Evolutionary conservation across 2,888 invertebrate genomes (phyloP).

Genomic region (Dicycla oo): DNA sequence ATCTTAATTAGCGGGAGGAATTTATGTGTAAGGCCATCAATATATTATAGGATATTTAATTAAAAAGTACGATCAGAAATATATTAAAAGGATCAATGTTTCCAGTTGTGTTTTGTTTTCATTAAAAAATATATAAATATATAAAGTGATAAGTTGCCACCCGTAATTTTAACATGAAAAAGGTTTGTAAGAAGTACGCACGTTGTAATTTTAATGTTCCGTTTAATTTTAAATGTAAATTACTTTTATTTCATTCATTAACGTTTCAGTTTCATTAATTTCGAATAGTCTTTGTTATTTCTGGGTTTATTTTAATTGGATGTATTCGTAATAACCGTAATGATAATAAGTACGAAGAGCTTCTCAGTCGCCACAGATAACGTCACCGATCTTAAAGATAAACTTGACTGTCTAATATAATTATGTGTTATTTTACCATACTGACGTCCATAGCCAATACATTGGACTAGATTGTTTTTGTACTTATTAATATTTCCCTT

Average conservation of each 20-base stretch:
- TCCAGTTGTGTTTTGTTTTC: slow-evolving; percentile 35
- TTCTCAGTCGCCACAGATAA: neutral
- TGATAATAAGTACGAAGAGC: neutral
- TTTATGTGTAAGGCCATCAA: slow-evolving; percentile 18
- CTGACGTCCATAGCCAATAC: too few species aligned
- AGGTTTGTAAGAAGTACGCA: slow-evolving; percentile 17
- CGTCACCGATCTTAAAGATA: neutral
- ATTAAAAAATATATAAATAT: slow-evolving; percentile 36
- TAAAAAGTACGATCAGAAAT: slow-evolving; percentile 57
- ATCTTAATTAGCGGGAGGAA: neutral
- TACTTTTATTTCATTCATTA: slow-evolving; percentile 12
- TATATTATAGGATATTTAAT: slow-evolving; percentile 56
- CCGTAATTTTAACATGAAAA: slow-evolving; percentile 39
- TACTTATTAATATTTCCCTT: neutral
- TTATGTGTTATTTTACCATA: neutral
- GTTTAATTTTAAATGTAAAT: slow-evolving; percentile 35
- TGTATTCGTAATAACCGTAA: neutral
- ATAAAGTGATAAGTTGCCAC: slow-evolving; percentile 48
- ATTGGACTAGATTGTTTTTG: neutral
- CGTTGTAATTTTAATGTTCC: slow-evolving; percentile 19
- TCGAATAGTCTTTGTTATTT: neutral
- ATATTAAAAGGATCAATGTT: slow-evolving; percentile 48
- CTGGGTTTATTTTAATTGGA: neutral
- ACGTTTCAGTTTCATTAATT: slow-evolving; percentile 9
- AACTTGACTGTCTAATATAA: neutral